Evolutionary conservation across 1,140 invertebrate species (phyloP).

Genomic region (Euwallacea fornicatus): DNA sequence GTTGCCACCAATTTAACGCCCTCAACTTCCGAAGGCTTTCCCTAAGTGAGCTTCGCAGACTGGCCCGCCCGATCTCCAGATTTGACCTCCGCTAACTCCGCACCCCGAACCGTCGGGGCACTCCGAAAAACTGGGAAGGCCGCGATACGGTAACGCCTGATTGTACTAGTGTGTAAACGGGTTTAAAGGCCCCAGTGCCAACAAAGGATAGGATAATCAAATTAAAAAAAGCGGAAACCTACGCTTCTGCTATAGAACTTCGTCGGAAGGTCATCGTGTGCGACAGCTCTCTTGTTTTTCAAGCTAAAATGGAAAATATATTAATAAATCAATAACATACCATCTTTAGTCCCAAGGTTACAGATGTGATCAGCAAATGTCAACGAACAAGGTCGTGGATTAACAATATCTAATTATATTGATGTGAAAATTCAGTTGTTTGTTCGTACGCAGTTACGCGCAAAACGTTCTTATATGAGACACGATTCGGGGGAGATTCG

Average conservation of each 20-base stretch:
- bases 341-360: conserved; percentile 47
- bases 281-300: conserved; percentile 40
- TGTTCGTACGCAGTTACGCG: not conserved
- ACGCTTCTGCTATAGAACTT: conserved; percentile 27
- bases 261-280: conserved; percentile 33
- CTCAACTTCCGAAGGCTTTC: too few relatives aligned
- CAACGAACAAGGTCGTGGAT: conserved; percentile 45
- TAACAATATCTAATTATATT: conserved; percentile 39
- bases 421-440: conserved; percentile 17
- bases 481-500: too few relatives aligned
- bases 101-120: too few relatives aligned
- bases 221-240: conserved; percentile 14
- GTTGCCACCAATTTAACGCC: too few relatives aligned
- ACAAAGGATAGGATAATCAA: not conserved
- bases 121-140: too few relatives aligned
- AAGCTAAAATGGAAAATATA: conserved; percentile 41
- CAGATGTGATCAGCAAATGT: conserved; percentile 44
- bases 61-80: too few relatives aligned
- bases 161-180: too few relatives aligned
- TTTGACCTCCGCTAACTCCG: too few relatives aligned
- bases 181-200: not conserved
- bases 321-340: conserved; percentile 45
- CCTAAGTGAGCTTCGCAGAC: too few relatives aligned
- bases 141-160: too few relatives aligned
- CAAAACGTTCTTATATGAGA: too few relatives aligned